Evolutionary conservation across 1,140 invertebrate genomes (phyloP), one percentile per base, ranked within the genome.

Genomic region (Cyrtorhinus lividipennis): DNA sequence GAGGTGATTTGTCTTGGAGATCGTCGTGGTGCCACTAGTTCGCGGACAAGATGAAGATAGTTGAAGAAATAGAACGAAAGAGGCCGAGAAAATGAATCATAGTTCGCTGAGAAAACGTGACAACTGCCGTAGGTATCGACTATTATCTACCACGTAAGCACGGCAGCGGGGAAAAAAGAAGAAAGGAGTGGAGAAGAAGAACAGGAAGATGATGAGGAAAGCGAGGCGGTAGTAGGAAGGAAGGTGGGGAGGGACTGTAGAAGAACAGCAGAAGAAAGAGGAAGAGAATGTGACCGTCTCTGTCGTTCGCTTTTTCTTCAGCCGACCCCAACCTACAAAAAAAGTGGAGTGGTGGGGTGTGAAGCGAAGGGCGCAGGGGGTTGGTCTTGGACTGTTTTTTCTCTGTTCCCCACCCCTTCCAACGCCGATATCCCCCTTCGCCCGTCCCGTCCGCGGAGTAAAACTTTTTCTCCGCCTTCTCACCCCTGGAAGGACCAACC

Each of bases 261-360:
- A 27, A 58, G 27, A 62, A 20, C n/a, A n/a, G n/a, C n/a, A n/a
- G 24, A 20, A 61, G 59, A 61, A 20, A 61, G 38, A 61, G 38
- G 46, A 20, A 18, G 26, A 45, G 38, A 61, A n/a, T n/a, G n/a
- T n/a, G n/a, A n/a, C n/a, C n/a, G n/a, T n/a, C n/a, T n/a, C n/a
- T n/a, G n/a, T n/a, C n/a, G n/a, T n/a, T n/a, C n/a, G n/a, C n/a
- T n/a, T n/a, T n/a, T n/a, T n/a, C n/a, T n/a, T n/a, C n/a, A n/a
- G n/a, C n/a, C n/a, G n/a, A n/a, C n/a, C n/a, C n/a, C n/a, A n/a
- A n/a, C n/a, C n/a, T n/a, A n/a, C n/a, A n/a, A 38, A 38, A 38
- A 38, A 38, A 38, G 15, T 15, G 5, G 30, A 5, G 15, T 15
- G 5, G 5, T 15, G 30, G 30, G 30, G 30, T 38, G 30, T n/a